phyloP scores from a whole-genome alignment of 2,888 invertebrate species.

The Hydrotaea diabolus region DNA sequence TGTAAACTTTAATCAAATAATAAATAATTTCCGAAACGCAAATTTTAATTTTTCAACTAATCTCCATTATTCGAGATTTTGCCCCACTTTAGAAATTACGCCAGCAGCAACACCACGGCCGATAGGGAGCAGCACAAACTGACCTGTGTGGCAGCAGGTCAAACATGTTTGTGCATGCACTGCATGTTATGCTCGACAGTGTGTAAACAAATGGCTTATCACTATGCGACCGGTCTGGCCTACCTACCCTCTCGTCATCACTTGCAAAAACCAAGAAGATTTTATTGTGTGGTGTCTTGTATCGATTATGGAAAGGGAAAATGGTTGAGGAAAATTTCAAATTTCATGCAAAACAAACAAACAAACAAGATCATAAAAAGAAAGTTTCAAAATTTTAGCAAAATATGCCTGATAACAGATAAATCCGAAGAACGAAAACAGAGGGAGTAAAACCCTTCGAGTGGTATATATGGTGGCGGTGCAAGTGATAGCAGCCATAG shows the following conservation, averaged over 20 bases:
- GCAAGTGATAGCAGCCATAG: background rate
- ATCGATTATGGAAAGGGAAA: too few species aligned
- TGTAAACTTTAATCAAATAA: too few species aligned
- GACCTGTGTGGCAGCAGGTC: background rate
- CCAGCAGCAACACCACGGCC: background rate
- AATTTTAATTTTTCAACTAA: too few species aligned
- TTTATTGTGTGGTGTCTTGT: background rate
- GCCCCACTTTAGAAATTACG: background rate
- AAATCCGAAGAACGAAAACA: too few species aligned
- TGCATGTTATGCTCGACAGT: background rate
- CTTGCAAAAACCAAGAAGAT: background rate
- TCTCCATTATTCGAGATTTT: too few species aligned
- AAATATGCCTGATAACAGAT: conserved; percentile 36
- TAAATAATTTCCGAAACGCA: too few species aligned
- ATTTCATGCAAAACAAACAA: conserved; percentile 30
- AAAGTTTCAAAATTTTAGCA: conserved; percentile 48
- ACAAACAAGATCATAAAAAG: conserved; percentile 52
- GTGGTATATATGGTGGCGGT: background rate
- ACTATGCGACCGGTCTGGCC: background rate
- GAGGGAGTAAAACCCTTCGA: background rate
- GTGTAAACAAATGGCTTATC: conserved; percentile 7
- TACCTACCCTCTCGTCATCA: background rate
- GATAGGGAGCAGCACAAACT: background rate
- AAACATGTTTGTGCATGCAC: background rate
- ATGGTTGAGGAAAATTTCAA: background rate